Base-by-base conservation (phyloP, 2,888 invertebrate genomes). In the Caenorhabditis sinica region DNA sequence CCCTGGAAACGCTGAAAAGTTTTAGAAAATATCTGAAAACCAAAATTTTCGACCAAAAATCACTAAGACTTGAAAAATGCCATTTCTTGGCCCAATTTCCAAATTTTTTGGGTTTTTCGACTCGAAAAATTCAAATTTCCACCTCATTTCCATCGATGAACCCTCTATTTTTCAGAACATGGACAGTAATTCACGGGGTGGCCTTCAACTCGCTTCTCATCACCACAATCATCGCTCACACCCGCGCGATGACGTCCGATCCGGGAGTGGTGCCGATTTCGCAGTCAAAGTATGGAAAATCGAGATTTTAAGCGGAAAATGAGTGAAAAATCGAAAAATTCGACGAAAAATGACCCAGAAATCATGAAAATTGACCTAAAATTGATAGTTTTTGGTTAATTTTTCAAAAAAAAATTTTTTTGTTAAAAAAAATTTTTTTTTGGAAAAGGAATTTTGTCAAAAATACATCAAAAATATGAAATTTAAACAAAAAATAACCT, bases 201-300 rank as follows among this genome's bases (percentile, higher is more conserved):
- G 93, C 95, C 63, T 96, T 96, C 94, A 96, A 96, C 93, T 95
- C 95, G 0, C 94, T 96, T 15, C 94, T 96, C 75, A 95, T 96
- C 90, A 93, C 96, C 72, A 93, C 96, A 83, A 94, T 95, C 69
- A 95, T 96, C 93, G 95, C 96, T 2, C 96, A 97, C 93, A 91
- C 96, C n/a, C 95, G 96, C 91, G 96, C 96, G 11, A 96, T 96
- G 79, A 95, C 96, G 90, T 96, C 96, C n/a, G 96, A 97, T 94
- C 96, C 97, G 4, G 96, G 96, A 2, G 95, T 95, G 68, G 96
- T 97, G 56, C 96, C 92, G 96, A n/a, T 93, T 96, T 73, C 94
- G 94, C 36, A 92, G 92, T 77, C 93, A 93, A 60, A 95, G 95
- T 92, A 96, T n/a, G n/a, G n/a, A n/a, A n/a, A n/a, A n/a, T n/a